A percentile compares a stretch with the other conserved stretches of the same genome.
Conservation (phyloP, 2,113 vertebrate species). For the Elachura formosa region DNA sequence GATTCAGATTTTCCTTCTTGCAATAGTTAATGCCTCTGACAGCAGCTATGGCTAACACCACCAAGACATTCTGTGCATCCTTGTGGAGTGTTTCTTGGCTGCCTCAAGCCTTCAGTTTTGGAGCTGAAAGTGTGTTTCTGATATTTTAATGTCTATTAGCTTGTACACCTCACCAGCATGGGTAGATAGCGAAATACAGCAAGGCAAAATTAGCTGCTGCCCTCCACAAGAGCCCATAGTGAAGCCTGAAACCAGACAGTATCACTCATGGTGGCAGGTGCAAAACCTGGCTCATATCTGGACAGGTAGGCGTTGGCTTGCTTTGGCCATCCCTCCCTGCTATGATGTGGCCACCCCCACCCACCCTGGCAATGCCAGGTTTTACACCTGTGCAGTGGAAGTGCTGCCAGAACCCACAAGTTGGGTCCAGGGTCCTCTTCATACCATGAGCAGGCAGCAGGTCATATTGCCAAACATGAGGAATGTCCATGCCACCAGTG, state of each 20-base stretch:
- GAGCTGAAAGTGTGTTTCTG: not conserved
- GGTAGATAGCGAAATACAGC: not conserved
- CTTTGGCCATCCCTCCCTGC: not conserved
- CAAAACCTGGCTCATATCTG: not conserved
- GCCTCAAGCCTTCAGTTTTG: not conserved
- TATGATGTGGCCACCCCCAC: not conserved
- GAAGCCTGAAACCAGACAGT: not conserved
- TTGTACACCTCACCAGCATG: fast-evolving
- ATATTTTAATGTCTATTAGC: not conserved
- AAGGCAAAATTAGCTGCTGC: not conserved
- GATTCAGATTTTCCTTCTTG: not conserved
- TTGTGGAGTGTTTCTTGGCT: not conserved
- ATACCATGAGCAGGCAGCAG: not conserved
- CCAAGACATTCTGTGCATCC: not conserved
- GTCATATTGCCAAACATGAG: not conserved
- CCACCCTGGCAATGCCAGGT: fast-evolving
- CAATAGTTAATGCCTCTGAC: not conserved
- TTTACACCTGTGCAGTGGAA: not conserved
- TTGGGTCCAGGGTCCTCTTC: not conserved
- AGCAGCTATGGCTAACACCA: not conserved
- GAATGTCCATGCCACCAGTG: not conserved
- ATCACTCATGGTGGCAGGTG: not conserved
- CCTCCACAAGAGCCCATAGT: not conserved
- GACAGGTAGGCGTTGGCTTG: not conserved
- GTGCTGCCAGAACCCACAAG: not conserved